Evolutionary conservation across 2,797 vertebrate genomes (phyloP).

Genomic region (Harpagifer antarcticus): DNA sequence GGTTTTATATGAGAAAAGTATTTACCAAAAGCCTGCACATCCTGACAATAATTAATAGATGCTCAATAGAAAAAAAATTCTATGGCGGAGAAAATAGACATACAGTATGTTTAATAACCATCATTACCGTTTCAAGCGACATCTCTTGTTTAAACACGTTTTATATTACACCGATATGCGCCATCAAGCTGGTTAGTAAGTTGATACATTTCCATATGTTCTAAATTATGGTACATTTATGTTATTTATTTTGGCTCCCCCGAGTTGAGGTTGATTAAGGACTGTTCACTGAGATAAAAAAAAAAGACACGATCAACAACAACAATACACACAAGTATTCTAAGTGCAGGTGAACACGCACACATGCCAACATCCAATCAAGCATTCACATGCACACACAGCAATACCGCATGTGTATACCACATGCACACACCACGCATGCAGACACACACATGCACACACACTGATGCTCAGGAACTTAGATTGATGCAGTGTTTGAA

Average conservation of each 20-base stretch:
- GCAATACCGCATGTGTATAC: background rate
- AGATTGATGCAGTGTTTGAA: conserved; percentile 75
- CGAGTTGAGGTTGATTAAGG: background rate
- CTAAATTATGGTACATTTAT: background rate
- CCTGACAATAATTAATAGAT: too few relatives aligned
- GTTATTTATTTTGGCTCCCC: background rate
- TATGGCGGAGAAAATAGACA: too few relatives aligned
- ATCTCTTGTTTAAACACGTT: background rate
- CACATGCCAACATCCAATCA: conserved; percentile 9
- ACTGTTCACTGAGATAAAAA: background rate
- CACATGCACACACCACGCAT: background rate
- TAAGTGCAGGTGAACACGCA: background rate
- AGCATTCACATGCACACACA: conserved; percentile 15
- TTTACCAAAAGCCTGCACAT: too few relatives aligned
- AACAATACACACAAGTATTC: conserved; percentile 12
- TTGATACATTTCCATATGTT: background rate
- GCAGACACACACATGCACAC: conserved; percentile 18
- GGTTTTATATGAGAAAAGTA: too few relatives aligned
- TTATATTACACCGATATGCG: background rate
- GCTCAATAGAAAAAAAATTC: too few relatives aligned
- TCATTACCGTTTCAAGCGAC: too few relatives aligned
- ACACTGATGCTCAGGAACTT: conserved; percentile 39
- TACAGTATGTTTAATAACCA: too few relatives aligned
- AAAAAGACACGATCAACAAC: too few relatives aligned
- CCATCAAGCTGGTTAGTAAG: background rate